Percentiles rank a stretch among this genome's conserved stretches.
Conservation (phyloP, 2,888 invertebrate species). For the Ceramica pisi region DNA sequence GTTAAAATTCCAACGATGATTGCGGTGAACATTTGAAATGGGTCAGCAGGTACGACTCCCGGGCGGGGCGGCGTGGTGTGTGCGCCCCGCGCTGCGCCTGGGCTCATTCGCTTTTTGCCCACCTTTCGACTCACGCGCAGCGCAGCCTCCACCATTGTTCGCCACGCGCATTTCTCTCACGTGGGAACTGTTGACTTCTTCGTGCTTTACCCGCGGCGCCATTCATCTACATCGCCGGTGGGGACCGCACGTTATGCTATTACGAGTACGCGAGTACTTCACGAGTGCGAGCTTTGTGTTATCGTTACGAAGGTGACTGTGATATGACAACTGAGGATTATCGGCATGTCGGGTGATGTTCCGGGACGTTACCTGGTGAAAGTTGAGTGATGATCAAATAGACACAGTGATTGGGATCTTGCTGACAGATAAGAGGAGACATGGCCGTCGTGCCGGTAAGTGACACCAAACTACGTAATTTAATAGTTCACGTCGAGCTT, state of each 20-base stretch:
- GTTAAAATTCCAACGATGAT: slow-evolving; percentile 72
- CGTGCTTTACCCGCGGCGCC: slow-evolving; percentile 82
- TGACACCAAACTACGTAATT: slow-evolving; percentile 57
- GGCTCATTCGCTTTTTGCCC: slow-evolving; percentile 90
- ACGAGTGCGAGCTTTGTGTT: slow-evolving; percentile 73
- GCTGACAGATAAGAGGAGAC: slow-evolving; percentile 79
- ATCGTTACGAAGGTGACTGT: slow-evolving; percentile 68
- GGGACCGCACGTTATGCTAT: slow-evolving; percentile 79
- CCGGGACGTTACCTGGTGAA: slow-evolving; percentile 76
- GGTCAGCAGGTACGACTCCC: slow-evolving; percentile 85
- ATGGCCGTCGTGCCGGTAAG: slow-evolving; percentile 86
- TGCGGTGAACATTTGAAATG: slow-evolving; percentile 79
- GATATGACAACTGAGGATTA: slow-evolving; percentile 80
- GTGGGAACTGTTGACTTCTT: slow-evolving; percentile 86
- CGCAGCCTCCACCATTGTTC: slow-evolving; percentile 87
- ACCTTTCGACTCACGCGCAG: slow-evolving; percentile 90
- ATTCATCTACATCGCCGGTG: slow-evolving; percentile 77
- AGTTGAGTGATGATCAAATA: slow-evolving; percentile 87
- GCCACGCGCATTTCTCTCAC: slow-evolving; percentile 87
- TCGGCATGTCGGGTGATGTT: slow-evolving; percentile 78
- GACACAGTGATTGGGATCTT: slow-evolving; percentile 81
- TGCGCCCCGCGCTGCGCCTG: slow-evolving; percentile 73
- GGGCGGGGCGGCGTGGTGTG: slow-evolving; percentile 64
- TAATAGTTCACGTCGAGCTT: slow-evolving; percentile 39
- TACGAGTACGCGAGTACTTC: slow-evolving; percentile 46